Percentiles rank a stretch among this genome's conserved stretches.
Evolutionary conservation across 1,140 invertebrate genomes (phyloP).

Genomic region (Vollenhovia emeryi): DNA sequence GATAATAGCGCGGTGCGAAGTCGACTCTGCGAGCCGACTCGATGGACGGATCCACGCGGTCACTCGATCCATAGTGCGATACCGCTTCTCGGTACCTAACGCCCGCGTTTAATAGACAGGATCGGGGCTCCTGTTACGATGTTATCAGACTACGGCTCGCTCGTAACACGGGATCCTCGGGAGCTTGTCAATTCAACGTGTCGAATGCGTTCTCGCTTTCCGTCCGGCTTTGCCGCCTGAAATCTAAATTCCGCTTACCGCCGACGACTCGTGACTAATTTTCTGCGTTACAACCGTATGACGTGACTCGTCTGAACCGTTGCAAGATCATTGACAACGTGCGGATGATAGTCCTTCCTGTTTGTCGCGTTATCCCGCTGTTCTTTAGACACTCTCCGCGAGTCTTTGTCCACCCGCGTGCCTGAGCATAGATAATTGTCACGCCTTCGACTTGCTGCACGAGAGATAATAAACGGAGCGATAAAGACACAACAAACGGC

Average conservation of each 20-base stretch:
- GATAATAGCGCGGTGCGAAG: slow-evolving; percentile 12
- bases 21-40: background rate
- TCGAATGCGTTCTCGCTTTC: background rate
- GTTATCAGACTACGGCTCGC: background rate
- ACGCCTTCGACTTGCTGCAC: background rate
- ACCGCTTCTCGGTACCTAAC: slow-evolving; percentile 47
- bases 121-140: slow-evolving; percentile 51
- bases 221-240: background rate
- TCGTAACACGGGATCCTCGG: background rate
- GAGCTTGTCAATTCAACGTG: slow-evolving; percentile 13
- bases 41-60: too few relatives aligned
- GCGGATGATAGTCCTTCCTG: background rate
- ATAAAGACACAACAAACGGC: background rate
- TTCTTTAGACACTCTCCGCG: background rate
- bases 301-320: background rate
- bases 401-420: background rate
- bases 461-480: background rate
- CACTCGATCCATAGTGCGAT: slow-evolving; percentile 56
- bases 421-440: background rate
- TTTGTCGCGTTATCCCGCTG: background rate
- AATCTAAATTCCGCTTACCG: slow-evolving; percentile 19
- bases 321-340: background rate
- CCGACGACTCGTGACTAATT: slow-evolving; percentile 16
- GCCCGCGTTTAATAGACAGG: slow-evolving; percentile 26
- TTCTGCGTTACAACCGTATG: background rate